phyloP scores from a whole-genome alignment of 1,140 invertebrate species.

The Cardiocondyla obscurior region DNA sequence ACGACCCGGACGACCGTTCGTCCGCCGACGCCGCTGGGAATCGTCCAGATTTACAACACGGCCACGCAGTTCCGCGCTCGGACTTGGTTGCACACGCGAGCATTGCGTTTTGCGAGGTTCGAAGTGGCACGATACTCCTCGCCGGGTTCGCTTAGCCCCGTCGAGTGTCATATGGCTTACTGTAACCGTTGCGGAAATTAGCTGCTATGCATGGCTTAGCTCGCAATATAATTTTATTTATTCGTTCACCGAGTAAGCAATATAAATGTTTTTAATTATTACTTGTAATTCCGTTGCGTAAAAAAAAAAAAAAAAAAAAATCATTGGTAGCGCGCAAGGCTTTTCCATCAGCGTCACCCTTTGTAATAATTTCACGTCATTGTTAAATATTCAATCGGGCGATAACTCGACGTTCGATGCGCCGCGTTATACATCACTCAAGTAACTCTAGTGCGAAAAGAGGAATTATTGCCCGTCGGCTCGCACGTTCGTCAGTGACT shows the following conservation, averaged over 20 bases:
- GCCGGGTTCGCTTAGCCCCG: constrained; percentile 13
- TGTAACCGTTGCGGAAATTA: constrained; percentile 37
- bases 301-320: too few species aligned
- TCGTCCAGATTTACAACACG: neutral
- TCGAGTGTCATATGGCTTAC: constrained; percentile 45
- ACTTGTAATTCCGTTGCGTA: too few species aligned
- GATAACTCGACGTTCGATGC: neutral
- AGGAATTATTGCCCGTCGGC: constrained; percentile 3
- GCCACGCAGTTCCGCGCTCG: neutral
- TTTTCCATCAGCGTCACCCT: neutral
- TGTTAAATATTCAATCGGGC: constrained; percentile 5
- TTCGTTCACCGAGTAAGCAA: neutral
- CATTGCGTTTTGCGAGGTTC: constrained; percentile 1
- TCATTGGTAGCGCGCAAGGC: neutral
- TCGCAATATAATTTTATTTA: neutral
- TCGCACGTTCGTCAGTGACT: neutral
- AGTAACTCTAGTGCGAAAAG: constrained; percentile 26
- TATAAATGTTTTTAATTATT: neutral
- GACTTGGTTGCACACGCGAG: constrained; percentile 14
- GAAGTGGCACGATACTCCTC: constrained; percentile 4
- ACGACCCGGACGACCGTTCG: constrained; percentile 30
- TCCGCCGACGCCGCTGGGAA: constrained; percentile 5
- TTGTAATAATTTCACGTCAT: constrained; percentile 3
- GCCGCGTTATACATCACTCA: constrained; percentile 1
- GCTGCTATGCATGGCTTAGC: constrained; percentile 11